These are phyloP conservation scores for Machimus atricapillus DNA, from an alignment of 2,888 invertebrate species.

Conservation along the genomic window DNA sequence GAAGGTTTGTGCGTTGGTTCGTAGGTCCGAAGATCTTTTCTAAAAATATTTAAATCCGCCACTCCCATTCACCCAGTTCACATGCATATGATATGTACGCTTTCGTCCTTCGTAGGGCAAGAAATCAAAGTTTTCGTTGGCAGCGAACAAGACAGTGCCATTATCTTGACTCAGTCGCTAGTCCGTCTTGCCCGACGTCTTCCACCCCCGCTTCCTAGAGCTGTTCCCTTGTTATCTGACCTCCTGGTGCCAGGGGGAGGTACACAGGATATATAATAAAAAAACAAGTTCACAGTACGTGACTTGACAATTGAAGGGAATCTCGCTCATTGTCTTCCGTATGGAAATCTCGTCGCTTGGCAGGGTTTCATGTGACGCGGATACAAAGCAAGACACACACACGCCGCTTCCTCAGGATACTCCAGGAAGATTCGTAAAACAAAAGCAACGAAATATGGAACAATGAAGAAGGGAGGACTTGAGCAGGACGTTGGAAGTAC, in stretches of 20 bases:
- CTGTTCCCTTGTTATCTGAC: background rate
- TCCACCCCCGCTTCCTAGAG: background rate
- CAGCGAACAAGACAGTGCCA: background rate
- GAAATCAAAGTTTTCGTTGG: background rate
- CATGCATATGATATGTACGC: background rate
- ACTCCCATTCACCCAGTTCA: background rate
- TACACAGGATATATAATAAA: background rate
- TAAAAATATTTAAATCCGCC: background rate
- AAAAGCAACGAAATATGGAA: conserved; percentile 40
- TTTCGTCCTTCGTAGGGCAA: background rate
- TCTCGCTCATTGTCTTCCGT: conserved; percentile 42
- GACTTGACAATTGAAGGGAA: conserved; percentile 47
- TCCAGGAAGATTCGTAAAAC: conserved; percentile 15
- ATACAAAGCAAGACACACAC: conserved; percentile 30
- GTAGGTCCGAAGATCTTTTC: background rate
- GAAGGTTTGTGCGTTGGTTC: too few species aligned
- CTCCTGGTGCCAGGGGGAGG: background rate
- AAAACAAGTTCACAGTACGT: conserved; percentile 42
- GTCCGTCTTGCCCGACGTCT: background rate
- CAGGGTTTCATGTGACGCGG: conserved; percentile 40
- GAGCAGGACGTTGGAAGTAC: conserved; percentile 44
- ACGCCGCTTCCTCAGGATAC: conserved; percentile 27
- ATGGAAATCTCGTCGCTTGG: conserved; percentile 44
- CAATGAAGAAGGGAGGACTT: conserved; percentile 43
- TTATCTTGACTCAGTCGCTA: background rate